Evolutionary conservation across 2,888 invertebrate species (phyloP).

Genomic region (Dusona sp.): DNA sequence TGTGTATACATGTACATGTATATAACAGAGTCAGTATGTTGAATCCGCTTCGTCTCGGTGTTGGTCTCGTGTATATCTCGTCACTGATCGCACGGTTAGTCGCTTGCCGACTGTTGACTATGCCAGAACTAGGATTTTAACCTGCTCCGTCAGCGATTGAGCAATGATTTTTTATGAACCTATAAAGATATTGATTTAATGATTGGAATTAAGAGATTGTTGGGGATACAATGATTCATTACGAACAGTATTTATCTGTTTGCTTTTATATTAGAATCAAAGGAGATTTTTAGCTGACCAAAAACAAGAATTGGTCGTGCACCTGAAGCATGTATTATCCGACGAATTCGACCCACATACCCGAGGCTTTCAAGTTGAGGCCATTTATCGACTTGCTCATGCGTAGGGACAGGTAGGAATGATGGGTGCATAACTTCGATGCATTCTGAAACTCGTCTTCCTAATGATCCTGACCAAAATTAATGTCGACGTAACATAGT

Average conservation of each 20-base stretch:
- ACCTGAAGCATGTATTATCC: not conserved
- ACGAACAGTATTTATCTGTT: not conserved
- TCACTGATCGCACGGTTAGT: slow-evolving; percentile 55
- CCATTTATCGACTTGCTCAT: not conserved
- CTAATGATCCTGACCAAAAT: not conserved
- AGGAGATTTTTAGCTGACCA: not conserved
- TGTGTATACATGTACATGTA: not conserved
- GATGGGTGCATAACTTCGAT: not conserved
- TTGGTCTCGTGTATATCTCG: slow-evolving; percentile 44
- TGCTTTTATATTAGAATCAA: not conserved
- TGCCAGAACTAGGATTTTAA: slow-evolving; percentile 29
- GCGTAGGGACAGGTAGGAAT: not conserved
- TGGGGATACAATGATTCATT: not conserved
- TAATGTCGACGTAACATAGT: not conserved
- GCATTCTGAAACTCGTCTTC: not conserved
- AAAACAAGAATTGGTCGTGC: not conserved
- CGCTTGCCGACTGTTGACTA: slow-evolving; percentile 58
- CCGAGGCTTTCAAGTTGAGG: not conserved
- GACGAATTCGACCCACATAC: not conserved
- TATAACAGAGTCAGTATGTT: slow-evolving; percentile 3
- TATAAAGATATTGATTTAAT: slow-evolving; percentile 5
- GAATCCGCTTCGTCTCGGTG: slow-evolving; percentile 40
- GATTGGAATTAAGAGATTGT: slow-evolving; percentile 7
- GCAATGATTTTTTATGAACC: slow-evolving; percentile 3
- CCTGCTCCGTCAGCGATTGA: slow-evolving; percentile 1